Evolutionary conservation across 2,113 vertebrate genomes (phyloP), one percentile per base, ranked within the genome.

Genomic region (Ascaphus truei): DNA sequence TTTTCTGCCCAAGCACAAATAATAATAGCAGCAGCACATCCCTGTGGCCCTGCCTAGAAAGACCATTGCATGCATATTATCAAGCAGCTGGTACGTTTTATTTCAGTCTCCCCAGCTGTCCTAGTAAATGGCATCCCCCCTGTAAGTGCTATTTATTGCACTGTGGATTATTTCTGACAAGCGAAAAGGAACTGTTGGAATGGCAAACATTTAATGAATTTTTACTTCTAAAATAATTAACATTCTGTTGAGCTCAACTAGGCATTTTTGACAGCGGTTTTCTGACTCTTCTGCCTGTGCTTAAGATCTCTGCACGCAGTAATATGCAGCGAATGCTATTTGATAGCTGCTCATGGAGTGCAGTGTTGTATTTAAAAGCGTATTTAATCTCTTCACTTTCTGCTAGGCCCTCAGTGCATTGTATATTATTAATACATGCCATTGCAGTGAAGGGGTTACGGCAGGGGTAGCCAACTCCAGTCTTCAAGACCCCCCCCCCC

Each of bases 91-190:
- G 67, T 29, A 45, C 55, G 71, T 68, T 84, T 87, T 90, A 86
- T 92, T 90, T 92, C 81, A 87, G 88, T 78, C 73, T 72, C 74
- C 79, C 81, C 89, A 91, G 91, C 89, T 92, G 91, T 83, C 81
- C 78, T 75, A 37, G 26, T 68, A 68, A 76, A 73, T 75, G 76
- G 81, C 69, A 68, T 73, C 62, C 74, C 71, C 75, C 69, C n/a
- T n/a, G n/a, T 37, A 71, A 73, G 78, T 64, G 22, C 76, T 81
- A 73, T 72, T 74, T 80, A 76, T 33, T 71, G 47, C 67, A 34
- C 51, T 8, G 7, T 10, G 25, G 7, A 67, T 60, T 47, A 29
- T 36, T 51, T 51, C 52, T 57, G 71, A 57, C 37, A 76, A 62
- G 71, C 77, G 81, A 75, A 73, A 72, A 81, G 75, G 65, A 37